Percentiles rank a stretch among this genome's conserved stretches.
phyloP scores from a whole-genome alignment of 2,113 vertebrate species.

The Nyctereutes procyonoides region DNA sequence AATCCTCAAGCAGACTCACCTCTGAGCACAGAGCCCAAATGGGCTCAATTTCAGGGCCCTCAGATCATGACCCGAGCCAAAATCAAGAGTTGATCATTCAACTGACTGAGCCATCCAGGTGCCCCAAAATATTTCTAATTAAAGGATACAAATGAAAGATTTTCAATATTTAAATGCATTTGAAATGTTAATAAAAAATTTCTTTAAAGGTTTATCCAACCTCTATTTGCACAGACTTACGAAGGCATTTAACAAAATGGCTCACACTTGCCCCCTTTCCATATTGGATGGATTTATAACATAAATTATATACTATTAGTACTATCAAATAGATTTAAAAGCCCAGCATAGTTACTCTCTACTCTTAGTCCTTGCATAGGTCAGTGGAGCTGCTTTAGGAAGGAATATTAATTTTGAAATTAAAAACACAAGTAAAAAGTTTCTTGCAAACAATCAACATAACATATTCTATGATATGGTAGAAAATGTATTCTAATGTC shows the following conservation, averaged over 20 bases:
- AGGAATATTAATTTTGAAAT: slow-evolving; percentile 23
- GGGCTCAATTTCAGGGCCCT: background rate
- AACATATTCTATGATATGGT: background rate
- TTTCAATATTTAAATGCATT: background rate
- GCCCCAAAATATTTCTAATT: background rate
- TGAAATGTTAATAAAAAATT: background rate
- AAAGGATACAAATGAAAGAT: background rate
- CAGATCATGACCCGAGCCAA: background rate
- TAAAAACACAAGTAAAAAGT: slow-evolving; percentile 10
- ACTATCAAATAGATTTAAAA: slow-evolving; percentile 14
- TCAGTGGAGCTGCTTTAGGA: background rate
- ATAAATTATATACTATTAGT: background rate
- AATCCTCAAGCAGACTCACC: background rate
- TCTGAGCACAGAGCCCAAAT: background rate
- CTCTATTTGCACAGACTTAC: background rate
- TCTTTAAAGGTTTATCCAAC: background rate
- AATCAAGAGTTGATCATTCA: background rate
- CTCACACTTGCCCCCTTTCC: background rate
- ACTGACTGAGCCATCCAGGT: background rate
- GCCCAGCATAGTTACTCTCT: background rate
- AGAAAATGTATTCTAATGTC: slow-evolving; percentile 29
- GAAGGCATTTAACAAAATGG: background rate
- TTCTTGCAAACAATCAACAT: background rate
- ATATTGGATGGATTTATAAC: background rate
- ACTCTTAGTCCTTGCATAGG: background rate